A percentile compares a stretch with the other conserved stretches of the same genome.
phyloP scores from a whole-genome alignment of 92 coral and sea anemone genomes.

The Anthopleura xanthogrammica region DNA sequence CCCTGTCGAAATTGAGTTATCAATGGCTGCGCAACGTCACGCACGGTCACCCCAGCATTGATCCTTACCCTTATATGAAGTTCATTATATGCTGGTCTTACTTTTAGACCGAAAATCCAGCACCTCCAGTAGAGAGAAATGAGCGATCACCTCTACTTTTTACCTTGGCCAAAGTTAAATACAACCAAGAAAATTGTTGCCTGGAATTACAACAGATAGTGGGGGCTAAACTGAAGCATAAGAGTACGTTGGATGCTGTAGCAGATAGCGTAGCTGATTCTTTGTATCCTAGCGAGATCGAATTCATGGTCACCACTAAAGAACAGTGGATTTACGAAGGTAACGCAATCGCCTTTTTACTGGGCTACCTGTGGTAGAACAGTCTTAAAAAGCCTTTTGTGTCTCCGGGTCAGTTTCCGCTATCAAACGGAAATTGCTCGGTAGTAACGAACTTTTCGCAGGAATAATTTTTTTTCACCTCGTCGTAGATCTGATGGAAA shows the following conservation, averaged over 20 bases:
- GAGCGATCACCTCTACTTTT: slow-evolving; percentile 37
- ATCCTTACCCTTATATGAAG: too few relatives aligned
- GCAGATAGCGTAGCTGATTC: slow-evolving; percentile 22
- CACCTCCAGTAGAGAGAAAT: slow-evolving; percentile 18
- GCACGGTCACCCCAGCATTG: too few relatives aligned
- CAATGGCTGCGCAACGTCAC: too few relatives aligned
- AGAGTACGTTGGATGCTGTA: background rate
- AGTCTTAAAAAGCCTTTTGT: too few relatives aligned
- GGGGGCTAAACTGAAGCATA: slow-evolving; percentile 8
- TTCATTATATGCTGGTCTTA: background rate
- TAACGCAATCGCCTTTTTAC: background rate
- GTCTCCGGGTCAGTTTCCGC: too few relatives aligned
- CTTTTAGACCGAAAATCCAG: slow-evolving; percentile 17
- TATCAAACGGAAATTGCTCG: too few relatives aligned
- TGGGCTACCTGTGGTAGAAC: too few relatives aligned
- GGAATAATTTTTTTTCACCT: background rate
- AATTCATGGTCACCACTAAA: background rate
- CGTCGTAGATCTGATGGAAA: slow-evolving; percentile 14
- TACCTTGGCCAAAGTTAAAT: slow-evolving; percentile 24
- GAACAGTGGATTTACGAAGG: slow-evolving; percentile 8
- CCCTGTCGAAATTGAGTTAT: too few relatives aligned
- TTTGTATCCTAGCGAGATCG: background rate
- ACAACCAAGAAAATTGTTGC: slow-evolving; percentile 11
- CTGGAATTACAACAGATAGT: slow-evolving; percentile 17
- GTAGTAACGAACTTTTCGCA: background rate